Evolutionary conservation across 2,113 vertebrate species (phyloP).

Genomic region (Dascyllus trimaculatus): DNA sequence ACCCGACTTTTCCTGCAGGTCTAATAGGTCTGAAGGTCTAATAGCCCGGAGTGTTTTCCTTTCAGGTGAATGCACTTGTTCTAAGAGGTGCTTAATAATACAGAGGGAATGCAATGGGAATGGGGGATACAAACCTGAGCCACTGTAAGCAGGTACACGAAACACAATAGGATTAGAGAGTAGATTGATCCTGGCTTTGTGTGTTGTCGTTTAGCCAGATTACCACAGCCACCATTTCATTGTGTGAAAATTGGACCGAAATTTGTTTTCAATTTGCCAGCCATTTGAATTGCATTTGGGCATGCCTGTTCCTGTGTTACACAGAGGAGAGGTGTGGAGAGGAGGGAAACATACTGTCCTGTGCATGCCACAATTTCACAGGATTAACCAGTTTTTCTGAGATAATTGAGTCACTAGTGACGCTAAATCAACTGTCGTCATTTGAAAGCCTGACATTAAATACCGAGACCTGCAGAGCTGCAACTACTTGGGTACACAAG

Average conservation of each 20-base stretch:
- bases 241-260: slow-evolving; percentile 77
- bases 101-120: slow-evolving; percentile 62
- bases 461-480: slow-evolving; percentile 7
- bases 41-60: slow-evolving; percentile 68
- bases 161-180: slow-evolving; percentile 76
- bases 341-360: slow-evolving; percentile 15
- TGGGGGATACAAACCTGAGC: slow-evolving; percentile 63
- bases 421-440: slow-evolving; percentile 49
- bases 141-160: slow-evolving; percentile 76
- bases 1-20: slow-evolving; percentile 42
- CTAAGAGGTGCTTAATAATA: slow-evolving; percentile 80
- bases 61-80: slow-evolving; percentile 76
- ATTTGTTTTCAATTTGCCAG: slow-evolving; percentile 77
- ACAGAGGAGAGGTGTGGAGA: slow-evolving; percentile 26
- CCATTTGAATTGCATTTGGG: slow-evolving; percentile 61
- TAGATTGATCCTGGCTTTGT: slow-evolving; percentile 78
- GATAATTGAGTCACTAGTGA: slow-evolving; percentile 34
- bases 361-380: slow-evolving; percentile 49
- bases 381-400: slow-evolving; percentile 60
- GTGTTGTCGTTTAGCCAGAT: slow-evolving; percentile 72
- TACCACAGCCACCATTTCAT: slow-evolving; percentile 68
- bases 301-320: slow-evolving; percentile 41
- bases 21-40: slow-evolving; percentile 47
- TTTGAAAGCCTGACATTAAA: slow-evolving; percentile 42
- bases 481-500: background rate